Percentiles rank a stretch among this genome's conserved stretches.
Evolutionary conservation across 2,888 invertebrate genomes (phyloP).

Genomic region (Eupithecia subfuscata): DNA sequence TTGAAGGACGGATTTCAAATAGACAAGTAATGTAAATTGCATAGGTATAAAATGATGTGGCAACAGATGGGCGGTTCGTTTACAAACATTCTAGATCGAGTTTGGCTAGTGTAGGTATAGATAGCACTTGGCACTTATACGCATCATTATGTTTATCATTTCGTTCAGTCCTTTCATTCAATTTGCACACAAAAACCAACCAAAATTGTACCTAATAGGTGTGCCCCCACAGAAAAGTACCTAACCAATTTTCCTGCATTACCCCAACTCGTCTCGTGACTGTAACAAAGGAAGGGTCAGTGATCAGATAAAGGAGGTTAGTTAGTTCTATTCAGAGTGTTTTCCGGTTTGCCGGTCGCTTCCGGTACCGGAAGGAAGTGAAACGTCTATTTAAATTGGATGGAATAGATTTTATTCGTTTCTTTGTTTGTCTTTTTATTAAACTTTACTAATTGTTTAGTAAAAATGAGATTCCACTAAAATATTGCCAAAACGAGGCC

Average conservation of each 20-base stretch:
- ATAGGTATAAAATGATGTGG: too few species aligned
- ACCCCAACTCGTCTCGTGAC: background rate
- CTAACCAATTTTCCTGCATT: background rate
- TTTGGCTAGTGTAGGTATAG: too few species aligned
- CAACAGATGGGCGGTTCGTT: too few species aligned
- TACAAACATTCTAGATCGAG: too few species aligned
- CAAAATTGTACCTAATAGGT: background rate
- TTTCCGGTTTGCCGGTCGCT: slow-evolving; percentile 29
- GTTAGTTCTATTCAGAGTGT: slow-evolving; percentile 35
- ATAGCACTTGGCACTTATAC: too few species aligned
- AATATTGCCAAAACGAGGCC: too few species aligned
- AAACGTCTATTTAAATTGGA: slow-evolving; percentile 16
- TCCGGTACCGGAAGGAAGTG: slow-evolving; percentile 27
- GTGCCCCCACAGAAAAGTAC: background rate
- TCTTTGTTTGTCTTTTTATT: background rate
- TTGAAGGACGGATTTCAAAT: too few species aligned
- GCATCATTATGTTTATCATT: too few species aligned
- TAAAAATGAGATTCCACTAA: too few species aligned
- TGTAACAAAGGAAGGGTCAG: slow-evolving; percentile 21
- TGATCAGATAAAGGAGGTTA: slow-evolving; percentile 27
- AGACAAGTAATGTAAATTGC: too few species aligned
- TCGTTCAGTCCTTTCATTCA: too few species aligned
- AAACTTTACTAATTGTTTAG: background rate
- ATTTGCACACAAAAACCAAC: background rate
- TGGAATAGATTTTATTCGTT: background rate